Conservation (phyloP, 2,888 invertebrate species). For the Dasysyrphus tricinctus region DNA sequence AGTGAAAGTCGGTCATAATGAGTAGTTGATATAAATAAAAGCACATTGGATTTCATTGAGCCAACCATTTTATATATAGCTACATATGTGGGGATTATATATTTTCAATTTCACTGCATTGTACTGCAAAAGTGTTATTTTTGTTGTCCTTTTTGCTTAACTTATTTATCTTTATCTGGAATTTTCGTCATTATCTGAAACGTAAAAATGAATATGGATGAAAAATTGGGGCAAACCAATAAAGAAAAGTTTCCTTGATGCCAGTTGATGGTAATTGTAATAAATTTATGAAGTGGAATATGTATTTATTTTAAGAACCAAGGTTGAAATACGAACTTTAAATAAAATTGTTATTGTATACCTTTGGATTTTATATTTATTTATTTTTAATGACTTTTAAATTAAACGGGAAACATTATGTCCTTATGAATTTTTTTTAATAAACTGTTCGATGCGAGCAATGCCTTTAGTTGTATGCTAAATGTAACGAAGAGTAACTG, state of each 20-base stretch:
- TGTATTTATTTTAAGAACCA: background rate
- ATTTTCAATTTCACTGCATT: conserved; percentile 34
- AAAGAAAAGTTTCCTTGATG: background rate
- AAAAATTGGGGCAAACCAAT: conserved; percentile 3
- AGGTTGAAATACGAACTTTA: no score
- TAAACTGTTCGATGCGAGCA: no score
- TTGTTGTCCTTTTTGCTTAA: background rate
- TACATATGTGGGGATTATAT: conserved; percentile 3
- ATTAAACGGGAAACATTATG: no score
- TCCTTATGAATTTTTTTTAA: no score
- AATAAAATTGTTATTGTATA: background rate
- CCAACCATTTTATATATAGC: background rate
- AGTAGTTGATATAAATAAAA: background rate
- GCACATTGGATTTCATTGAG: conserved; percentile 7
- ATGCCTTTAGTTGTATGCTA: no score
- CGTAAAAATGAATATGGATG: conserved; percentile 4
- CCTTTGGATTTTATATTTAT: no score
- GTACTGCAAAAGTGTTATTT: background rate
- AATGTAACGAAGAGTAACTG: no score
- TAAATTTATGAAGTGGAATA: conserved; percentile 29
- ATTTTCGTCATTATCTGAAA: conserved; percentile 12
- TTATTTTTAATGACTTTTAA: no score
- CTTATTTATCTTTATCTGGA: conserved; percentile 21
- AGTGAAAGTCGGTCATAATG: conserved; percentile 30
- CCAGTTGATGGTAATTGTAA: conserved; percentile 9